phyloP scores from a whole-genome alignment of 1,140 invertebrate species.

The Theocolax elegans region DNA sequence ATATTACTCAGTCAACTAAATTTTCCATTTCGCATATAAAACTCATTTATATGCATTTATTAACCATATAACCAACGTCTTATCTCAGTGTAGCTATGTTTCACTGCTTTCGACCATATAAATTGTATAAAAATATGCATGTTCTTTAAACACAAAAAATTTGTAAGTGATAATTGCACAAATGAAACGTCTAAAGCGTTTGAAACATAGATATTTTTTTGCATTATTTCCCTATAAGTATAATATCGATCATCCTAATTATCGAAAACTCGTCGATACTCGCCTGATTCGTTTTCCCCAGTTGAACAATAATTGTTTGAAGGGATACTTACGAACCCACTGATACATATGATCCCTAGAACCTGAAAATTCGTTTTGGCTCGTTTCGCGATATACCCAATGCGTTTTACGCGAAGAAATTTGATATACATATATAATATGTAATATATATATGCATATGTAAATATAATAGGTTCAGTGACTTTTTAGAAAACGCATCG shows the following conservation, averaged over 20 bases:
- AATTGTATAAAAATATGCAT: not conserved
- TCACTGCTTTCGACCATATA: conserved; percentile 11
- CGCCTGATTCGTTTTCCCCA: too few species aligned
- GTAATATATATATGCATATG: too few species aligned
- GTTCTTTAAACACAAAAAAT: not conserved
- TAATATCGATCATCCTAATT: too few species aligned
- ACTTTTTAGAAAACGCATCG: too few species aligned
- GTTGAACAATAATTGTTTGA: too few species aligned
- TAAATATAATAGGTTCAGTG: too few species aligned
- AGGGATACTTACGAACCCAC: conserved; percentile 45
- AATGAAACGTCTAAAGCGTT: not conserved
- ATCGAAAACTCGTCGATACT: not conserved
- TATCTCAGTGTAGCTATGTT: conserved; percentile 5
- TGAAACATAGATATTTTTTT: conserved; percentile 17
- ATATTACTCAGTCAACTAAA: not conserved
- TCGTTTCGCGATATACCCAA: not conserved
- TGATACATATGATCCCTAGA: conserved; percentile 8
- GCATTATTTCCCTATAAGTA: not conserved
- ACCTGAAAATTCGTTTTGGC: conserved; percentile 45
- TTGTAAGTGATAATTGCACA: not conserved
- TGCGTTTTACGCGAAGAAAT: too few species aligned
- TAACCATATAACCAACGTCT: conserved; percentile 18
- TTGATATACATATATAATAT: too few species aligned
- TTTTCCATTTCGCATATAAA: not conserved
- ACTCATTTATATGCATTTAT: conserved; percentile 6